These are phyloP conservation scores for Hipparchia semele DNA, from an alignment of 2,888 invertebrate species.

Conservation along the genomic window DNA sequence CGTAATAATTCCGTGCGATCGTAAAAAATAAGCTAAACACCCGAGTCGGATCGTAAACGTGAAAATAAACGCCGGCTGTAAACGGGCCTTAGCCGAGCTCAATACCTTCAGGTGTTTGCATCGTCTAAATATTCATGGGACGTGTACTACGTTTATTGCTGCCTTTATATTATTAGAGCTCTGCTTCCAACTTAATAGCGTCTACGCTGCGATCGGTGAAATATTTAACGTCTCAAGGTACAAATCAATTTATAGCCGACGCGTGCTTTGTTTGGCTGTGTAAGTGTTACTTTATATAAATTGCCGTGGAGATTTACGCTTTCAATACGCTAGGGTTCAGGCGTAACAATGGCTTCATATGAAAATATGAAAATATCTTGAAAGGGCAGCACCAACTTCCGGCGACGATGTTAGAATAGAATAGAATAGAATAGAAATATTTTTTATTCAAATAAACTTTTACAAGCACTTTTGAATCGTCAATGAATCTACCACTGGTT, in stretches of 20 bases:
- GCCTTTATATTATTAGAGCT: constrained; percentile 39
- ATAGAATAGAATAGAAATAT: no score
- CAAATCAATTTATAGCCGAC: constrained; percentile 29
- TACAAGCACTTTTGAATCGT: no score
- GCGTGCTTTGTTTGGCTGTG: constrained; percentile 23
- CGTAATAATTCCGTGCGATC: constrained; percentile 44
- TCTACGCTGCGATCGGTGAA: constrained; percentile 22
- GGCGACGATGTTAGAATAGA: no score
- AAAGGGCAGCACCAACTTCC: neutral
- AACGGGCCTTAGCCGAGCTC: constrained; percentile 46
- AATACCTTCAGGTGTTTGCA: constrained; percentile 44
- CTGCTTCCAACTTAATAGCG: constrained; percentile 33
- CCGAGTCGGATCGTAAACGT: constrained; percentile 67
- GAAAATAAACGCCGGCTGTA: constrained; percentile 65
- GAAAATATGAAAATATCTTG: neutral
- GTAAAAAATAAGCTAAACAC: constrained; percentile 75
- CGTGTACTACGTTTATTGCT: constrained; percentile 40
- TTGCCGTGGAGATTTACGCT: neutral
- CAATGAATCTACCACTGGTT: no score
- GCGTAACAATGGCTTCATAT: neutral
- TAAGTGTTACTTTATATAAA: constrained; percentile 19
- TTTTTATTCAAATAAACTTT: no score
- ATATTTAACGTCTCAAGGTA: constrained; percentile 25
- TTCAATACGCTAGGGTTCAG: neutral
- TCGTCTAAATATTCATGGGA: constrained; percentile 44